Base-by-base conservation (phyloP, 2,888 invertebrate species). In the Pantelozetes paolii region DNA sequence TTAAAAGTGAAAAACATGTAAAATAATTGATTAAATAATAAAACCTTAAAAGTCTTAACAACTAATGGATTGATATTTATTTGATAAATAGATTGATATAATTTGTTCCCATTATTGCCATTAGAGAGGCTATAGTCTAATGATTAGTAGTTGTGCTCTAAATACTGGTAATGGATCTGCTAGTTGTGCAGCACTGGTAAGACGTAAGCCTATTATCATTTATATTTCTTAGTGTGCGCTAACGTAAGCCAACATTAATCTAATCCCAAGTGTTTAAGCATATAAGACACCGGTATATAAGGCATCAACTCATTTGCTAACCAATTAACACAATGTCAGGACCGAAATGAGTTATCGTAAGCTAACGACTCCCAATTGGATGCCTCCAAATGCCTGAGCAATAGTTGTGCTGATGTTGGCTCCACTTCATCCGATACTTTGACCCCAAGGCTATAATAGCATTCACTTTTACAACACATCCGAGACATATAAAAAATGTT, bases 261-360 rank as follows among this genome's bases (percentile, higher is more conserved):
- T 23, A 62, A 62, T 62, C 62, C 62, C 62, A n/a, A n/a, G 62
- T 32, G 62, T 62, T 62, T 36, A 18, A 13, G 36, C 36, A 36
- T 32, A 62, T 62, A 62, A 62, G 62, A 62, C 62, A 32, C 26
- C 70, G 36, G 36, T 9, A 36, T 36, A 36, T 36, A 36, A 36
- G 54, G 54, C 54, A 54, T 54, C 54, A 54, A 54, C 54, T 70
- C 70, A 70, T 70, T 70, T 70, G 70, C 70, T 48, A 30, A 45
- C 70, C 70, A 70, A 70, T 70, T 70, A 70, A 70, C 70, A 70
- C 70, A 70, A 70, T 70, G 70, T 70, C 70, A 70, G 45, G 70
- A 70, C 28, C 26, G 45, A 70, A 70, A 70, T 70, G 70, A 70
- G 48, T 70, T 70, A 70, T 70, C 42, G 70, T 42, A 70, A 70